Conservation (phyloP, 2,797 vertebrate genomes). For the Spinus olivaceus region DNA sequence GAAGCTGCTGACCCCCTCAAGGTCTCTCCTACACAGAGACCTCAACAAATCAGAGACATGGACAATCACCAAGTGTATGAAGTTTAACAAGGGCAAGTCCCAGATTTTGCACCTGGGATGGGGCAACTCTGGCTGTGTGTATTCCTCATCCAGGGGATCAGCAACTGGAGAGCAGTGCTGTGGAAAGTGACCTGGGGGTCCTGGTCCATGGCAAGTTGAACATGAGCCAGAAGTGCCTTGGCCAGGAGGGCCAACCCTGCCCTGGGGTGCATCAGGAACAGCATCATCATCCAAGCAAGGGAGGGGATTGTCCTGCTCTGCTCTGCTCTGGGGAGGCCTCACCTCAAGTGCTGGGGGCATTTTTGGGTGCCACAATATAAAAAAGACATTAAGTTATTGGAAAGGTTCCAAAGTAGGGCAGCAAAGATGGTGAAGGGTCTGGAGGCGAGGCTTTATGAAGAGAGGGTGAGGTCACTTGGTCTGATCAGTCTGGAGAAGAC, state of each 20-base stretch:
- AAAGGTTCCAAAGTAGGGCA: not conserved
- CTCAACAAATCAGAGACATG: not conserved
- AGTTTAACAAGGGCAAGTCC: not conserved
- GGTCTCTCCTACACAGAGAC: not conserved
- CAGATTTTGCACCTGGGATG: rapidly evolving
- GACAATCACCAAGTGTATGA: not conserved
- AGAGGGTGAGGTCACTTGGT: not conserved
- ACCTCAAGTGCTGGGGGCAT: rapidly evolving
- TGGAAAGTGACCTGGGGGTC: not conserved
- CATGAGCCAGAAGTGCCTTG: not conserved
- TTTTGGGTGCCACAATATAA: not conserved
- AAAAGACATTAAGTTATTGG: not conserved
- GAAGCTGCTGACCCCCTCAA: not conserved
- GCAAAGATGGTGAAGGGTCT: not conserved
- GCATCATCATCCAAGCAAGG: rapidly evolving
- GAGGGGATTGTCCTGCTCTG: not conserved
- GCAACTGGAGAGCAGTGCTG: rapidly evolving
- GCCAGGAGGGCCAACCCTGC: rapidly evolving
- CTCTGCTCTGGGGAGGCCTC: rapidly evolving
- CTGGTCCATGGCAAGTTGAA: not conserved
- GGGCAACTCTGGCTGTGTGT: rapidly evolving
- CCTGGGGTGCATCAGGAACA: not conserved
- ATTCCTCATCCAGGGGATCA: not conserved
- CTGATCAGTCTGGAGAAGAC: not conserved
- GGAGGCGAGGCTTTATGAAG: not conserved